Evolutionary conservation across 2,888 invertebrate species (phyloP), one percentile per base, ranked within the genome.

Genomic region (Ectobius pallidus): DNA sequence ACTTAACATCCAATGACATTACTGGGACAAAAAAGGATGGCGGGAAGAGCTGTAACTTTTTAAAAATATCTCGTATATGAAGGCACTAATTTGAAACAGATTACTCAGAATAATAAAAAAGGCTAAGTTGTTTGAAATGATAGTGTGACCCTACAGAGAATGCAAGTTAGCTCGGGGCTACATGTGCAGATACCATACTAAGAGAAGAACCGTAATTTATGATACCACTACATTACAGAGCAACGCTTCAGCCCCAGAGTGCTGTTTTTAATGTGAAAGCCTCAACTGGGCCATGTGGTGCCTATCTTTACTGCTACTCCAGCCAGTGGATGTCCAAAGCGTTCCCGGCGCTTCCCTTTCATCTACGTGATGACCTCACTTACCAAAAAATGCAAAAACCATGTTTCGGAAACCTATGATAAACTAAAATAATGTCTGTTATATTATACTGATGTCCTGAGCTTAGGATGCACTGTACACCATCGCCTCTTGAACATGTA

Each of bases 11-110:
- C 14, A 27, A 55, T 55, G 55, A 27, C 2, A 27, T 34, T 11
- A 34, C n/a, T n/a, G n/a, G 11, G 34, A 34, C 34, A 34, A 34
- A 34, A 34, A n/a, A n/a, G 11, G 34, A 7, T 55, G 22, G 22
- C 11, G 16, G 3, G 16, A 55, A 16, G n/a, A 25, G 27, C 30
- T 22, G 27, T 27, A 27, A 30, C 55, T 55, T 49, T 1, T 49
- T n/a, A 11, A 11, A 55, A 27, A 27, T 55, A 0, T 55, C 20
- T 27, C 27, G 20, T 18, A 22, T 18, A 49, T 55, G 55, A 16
- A 55, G 27, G 55, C 27, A 55, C 55, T 55, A 55, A 55, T 55
- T 27, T 55, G 55, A 55, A 55, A 55, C 25, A 55, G 55, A 55
- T 55, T 55, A 55, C 55, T 55, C 3, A 55, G 25, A 46, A 46